Evolutionary conservation across 1,140 invertebrate genomes (phyloP).

Genomic region (Zaprionus capensis): DNA sequence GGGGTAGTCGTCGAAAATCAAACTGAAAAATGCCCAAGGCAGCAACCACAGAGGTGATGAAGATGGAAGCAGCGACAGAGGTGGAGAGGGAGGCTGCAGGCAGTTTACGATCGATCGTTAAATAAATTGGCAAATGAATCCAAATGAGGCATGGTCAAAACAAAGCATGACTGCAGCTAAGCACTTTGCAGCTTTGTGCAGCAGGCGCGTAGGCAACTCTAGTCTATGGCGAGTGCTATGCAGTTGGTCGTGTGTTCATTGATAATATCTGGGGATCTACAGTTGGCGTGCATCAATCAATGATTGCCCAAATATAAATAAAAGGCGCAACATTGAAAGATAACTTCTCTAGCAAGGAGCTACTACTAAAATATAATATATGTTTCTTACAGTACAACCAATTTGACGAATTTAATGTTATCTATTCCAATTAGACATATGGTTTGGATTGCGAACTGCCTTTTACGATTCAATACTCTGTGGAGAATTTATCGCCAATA

Average conservation of each 20-base stretch:
- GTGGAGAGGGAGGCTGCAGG: conserved; percentile 24
- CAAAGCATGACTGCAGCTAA: conserved; percentile 48
- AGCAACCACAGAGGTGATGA: conserved; percentile 35
- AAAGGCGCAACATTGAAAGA: no score
- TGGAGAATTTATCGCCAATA: background rate
- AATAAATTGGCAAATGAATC: conserved; percentile 81
- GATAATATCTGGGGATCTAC: background rate
- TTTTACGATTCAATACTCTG: background rate
- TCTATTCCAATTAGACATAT: background rate
- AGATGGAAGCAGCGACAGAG: background rate
- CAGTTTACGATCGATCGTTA: conserved; percentile 81
- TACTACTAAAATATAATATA: no score
- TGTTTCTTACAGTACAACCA: background rate
- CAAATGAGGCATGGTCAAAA: conserved; percentile 78
- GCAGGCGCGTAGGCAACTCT: background rate
- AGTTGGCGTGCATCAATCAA: background rate
- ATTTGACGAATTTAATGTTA: background rate
- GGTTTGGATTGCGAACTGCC: background rate
- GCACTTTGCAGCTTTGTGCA: conserved; percentile 6
- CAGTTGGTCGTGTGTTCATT: background rate
- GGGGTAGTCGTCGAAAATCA: conserved; percentile 1
- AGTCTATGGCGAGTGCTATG: background rate
- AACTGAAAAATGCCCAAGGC: conserved; percentile 35
- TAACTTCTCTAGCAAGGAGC: no score
- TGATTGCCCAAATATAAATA: no score